Evolutionary conservation across 2,113 vertebrate species (phyloP).

Genomic region (Sylvietta virens): DNA sequence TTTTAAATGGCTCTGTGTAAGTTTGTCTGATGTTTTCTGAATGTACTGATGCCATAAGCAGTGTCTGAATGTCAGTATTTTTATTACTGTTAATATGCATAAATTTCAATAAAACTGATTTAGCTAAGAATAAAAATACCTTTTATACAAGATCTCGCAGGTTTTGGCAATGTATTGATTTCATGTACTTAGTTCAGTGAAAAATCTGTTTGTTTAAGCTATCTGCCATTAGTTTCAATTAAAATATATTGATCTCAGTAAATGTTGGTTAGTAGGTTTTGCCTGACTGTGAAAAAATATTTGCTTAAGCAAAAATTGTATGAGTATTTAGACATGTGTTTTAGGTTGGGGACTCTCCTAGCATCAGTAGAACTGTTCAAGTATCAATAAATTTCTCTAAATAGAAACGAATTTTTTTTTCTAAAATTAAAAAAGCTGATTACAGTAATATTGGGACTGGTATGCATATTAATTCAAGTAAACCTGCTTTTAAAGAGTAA

Average conservation of each 20-base stretch:
- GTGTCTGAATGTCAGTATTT: constrained; percentile 7
- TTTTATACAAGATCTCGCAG: constrained; percentile 63
- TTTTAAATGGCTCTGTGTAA: neutral
- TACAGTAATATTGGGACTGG: neutral
- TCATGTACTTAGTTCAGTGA: constrained; percentile 67
- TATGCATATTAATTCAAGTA: neutral
- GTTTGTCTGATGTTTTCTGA: neutral
- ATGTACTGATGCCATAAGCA: neutral
- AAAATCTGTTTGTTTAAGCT: constrained; percentile 75
- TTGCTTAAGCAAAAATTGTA: constrained; percentile 56
- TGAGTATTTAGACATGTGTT: constrained; percentile 1
- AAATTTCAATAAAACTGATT: constrained; percentile 42
- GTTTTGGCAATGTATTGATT: constrained; percentile 74
- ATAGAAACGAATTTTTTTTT: neutral
- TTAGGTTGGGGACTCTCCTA: neutral
- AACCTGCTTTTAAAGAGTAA: neutral
- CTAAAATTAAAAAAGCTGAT: neutral
- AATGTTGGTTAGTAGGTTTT: constrained; percentile 70
- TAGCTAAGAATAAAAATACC: constrained; percentile 55
- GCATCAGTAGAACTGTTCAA: neutral
- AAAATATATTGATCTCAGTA: constrained; percentile 75
- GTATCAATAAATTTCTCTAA: constrained; percentile 20
- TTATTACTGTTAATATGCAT: constrained; percentile 2
- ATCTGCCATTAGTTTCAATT: constrained; percentile 76
- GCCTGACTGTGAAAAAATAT: constrained; percentile 52